These are phyloP conservation scores for Andinoacara biseriatus DNA, from an alignment of 2,113 vertebrate genomes.

Conservation along the genomic window DNA sequence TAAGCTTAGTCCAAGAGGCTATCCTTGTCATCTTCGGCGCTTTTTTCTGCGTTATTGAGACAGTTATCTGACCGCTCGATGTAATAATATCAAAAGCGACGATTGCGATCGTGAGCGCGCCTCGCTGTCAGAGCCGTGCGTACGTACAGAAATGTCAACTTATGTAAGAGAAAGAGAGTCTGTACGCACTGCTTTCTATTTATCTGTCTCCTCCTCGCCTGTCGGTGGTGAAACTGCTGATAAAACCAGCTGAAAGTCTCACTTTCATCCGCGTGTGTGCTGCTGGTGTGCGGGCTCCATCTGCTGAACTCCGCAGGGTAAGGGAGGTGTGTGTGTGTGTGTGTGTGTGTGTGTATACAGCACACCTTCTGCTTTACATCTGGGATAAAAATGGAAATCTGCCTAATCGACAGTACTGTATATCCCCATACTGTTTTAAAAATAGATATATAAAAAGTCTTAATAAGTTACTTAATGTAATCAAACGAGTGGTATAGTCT, in stretches of 20 bases:
- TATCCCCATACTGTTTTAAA: not conserved
- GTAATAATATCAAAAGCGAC: not conserved
- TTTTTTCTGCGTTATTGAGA: not conserved
- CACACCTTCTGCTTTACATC: not conserved
- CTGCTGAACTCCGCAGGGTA: slow-evolving; percentile 56
- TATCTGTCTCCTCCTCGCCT: slow-evolving; percentile 13
- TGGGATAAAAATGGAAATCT: not conserved
- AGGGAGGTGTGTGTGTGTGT: not conserved
- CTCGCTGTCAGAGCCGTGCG: not conserved
- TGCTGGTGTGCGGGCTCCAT: slow-evolving; percentile 71
- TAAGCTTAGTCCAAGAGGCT: not conserved
- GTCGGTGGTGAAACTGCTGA: slow-evolving; percentile 29
- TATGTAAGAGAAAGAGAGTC: not conserved
- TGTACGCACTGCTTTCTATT: slow-evolving; percentile 13
- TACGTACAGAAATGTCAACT: not conserved
- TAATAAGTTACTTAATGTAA: not conserved
- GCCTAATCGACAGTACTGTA: too few species aligned
- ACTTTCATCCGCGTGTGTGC: slow-evolving; percentile 35
- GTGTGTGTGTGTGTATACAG: not conserved
- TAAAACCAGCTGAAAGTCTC: slow-evolving; percentile 33
- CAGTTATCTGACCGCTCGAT: not conserved
- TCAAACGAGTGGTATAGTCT: too few species aligned
- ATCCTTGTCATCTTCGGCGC: not conserved
- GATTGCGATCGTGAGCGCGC: slow-evolving; percentile 4
- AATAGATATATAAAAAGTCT: not conserved